Conservation (phyloP, 2,797 vertebrate genomes). For the Tinamus major region DNA sequence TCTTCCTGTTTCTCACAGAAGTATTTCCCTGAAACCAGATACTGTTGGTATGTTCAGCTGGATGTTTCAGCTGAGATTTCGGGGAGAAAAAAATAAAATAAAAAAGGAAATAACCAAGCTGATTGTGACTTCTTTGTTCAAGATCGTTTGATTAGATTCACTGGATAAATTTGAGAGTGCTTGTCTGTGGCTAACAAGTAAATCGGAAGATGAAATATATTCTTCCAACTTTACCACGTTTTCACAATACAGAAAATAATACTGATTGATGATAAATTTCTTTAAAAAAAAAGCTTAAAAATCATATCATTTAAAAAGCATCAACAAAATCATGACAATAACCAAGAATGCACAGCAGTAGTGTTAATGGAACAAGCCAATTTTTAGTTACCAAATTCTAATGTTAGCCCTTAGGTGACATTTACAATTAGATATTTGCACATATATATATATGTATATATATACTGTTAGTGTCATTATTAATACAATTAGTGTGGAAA, state of each 20-base stretch:
- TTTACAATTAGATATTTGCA: background rate
- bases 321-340: background rate
- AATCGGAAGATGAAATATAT: background rate
- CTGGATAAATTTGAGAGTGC: background rate
- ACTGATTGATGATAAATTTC: background rate
- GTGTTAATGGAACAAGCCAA: background rate
- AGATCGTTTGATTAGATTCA: background rate
- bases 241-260: background rate
- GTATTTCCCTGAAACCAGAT: background rate
- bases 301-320: background rate
- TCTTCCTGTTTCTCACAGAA: background rate
- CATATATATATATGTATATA: too few species aligned
- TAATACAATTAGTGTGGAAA: background rate
- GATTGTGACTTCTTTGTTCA: background rate
- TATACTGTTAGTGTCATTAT: background rate
- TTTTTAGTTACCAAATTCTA: background rate
- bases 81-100: background rate
- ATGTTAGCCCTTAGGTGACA: background rate
- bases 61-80: background rate
- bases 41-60: background rate
- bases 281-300: background rate
- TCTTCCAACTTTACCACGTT: background rate
- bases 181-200: background rate
- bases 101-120: background rate
- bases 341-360: background rate